Conservation (phyloP, 2,888 invertebrate species). For the Drosophila anceps region DNA sequence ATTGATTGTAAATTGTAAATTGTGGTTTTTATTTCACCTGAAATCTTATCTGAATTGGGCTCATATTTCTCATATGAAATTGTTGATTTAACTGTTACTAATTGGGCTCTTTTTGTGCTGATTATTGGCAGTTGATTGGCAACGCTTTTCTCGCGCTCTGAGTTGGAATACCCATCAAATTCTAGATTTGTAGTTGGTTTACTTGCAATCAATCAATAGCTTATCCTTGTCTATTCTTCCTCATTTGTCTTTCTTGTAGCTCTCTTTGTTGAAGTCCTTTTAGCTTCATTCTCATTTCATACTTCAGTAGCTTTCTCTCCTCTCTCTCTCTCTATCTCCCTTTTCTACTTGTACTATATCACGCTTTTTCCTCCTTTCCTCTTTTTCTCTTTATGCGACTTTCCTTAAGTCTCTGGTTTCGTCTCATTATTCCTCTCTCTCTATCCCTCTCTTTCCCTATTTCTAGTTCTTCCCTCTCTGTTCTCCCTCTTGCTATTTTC, state of each 20-base stretch:
- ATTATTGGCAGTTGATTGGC: not conserved
- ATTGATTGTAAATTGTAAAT: not conserved
- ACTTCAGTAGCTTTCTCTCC: no score
- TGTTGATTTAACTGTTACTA: no score
- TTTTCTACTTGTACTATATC: no score
- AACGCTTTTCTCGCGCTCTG: no score
- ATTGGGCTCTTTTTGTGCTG: not conserved
- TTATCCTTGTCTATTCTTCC: not conserved
- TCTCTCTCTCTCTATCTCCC: no score
- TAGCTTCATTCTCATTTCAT: not conserved
- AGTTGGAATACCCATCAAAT: no score
- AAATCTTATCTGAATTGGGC: slow-evolving; percentile 24
- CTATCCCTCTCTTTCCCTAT: no score
- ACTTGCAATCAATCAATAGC: not conserved
- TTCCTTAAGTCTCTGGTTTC: not conserved
- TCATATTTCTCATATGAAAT: slow-evolving; percentile 7
- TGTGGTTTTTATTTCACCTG: not conserved
- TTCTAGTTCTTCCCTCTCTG: not conserved
- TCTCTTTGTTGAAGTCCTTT: not conserved
- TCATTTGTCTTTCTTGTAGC: not conserved
- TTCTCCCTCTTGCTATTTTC: no score
- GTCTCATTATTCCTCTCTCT: not conserved
- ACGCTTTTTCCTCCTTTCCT: no score
- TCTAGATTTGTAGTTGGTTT: not conserved
- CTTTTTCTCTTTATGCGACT: no score